These are phyloP conservation scores for Andinoacara biseriatus DNA, from an alignment of 2,113 vertebrate species.

Conservation along the genomic window DNA sequence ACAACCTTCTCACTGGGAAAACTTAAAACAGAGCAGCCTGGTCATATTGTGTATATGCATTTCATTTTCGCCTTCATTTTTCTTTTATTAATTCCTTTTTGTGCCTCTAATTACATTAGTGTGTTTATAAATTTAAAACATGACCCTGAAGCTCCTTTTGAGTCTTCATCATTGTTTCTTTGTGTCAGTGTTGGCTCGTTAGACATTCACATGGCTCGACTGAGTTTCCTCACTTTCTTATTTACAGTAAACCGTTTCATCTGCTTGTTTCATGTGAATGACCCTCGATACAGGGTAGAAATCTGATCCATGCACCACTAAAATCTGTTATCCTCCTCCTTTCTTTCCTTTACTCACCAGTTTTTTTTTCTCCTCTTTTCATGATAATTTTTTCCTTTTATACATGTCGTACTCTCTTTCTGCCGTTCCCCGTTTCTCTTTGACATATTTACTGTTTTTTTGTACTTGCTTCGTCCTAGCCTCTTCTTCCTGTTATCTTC, in stretches of 20 bases:
- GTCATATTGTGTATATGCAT: slow-evolving; percentile 5
- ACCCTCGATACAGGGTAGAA: slow-evolving; percentile 67
- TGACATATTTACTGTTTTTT: not conserved
- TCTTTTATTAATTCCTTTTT: not conserved
- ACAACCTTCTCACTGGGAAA: slow-evolving; percentile 40
- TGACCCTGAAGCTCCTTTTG: not conserved
- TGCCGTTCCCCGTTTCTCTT: not conserved
- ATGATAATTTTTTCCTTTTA: not conserved
- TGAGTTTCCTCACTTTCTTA: not conserved
- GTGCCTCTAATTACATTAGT: not conserved
- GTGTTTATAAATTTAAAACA: not conserved
- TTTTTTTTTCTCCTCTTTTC: slow-evolving; percentile 11
- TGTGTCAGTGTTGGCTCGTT: not conserved
- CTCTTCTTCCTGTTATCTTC: not conserved
- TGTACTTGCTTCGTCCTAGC: not conserved
- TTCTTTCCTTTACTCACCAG: slow-evolving; percentile 16
- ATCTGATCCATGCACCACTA: slow-evolving; percentile 62
- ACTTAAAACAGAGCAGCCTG: slow-evolving; percentile 1
- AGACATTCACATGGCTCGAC: not conserved
- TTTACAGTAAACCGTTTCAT: not conserved
- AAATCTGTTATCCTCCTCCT: slow-evolving; percentile 26
- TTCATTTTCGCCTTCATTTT: slow-evolving; percentile 1
- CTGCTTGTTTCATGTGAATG: slow-evolving; percentile 12
- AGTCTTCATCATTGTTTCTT: not conserved
- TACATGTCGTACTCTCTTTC: not conserved